Evolutionary conservation across 53 echinoderm and acorn worm species (phyloP), one percentile per base, ranked within the genome.

Genomic region (Temnopleurus reevesii): DNA sequence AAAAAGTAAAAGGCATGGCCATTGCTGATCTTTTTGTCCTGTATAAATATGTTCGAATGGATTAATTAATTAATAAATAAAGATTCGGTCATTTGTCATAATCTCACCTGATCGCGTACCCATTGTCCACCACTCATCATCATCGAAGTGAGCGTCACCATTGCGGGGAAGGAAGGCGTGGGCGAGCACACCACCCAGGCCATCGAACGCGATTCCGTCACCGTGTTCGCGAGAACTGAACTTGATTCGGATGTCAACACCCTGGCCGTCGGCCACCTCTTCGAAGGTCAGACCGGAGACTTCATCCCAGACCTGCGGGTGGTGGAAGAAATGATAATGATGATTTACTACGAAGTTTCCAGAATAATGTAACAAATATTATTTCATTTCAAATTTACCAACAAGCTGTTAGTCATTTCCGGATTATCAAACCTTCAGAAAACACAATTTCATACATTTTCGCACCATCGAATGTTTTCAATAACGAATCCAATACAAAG

Each of bases 61-160:
- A n/a, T n/a, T n/a, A n/a, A n/a, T n/a, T n/a, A n/a, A n/a, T n/a
- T n/a, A n/a, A 51, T 15, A 51, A 51, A 51, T 15, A 51, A 51
- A 51, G 9, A 51, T 10, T 10, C 9, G 15, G 53, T 10, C 53
- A 51, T 15, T 10, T 51, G 53, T 51, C 19, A 24, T 19, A 6
- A 9, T 71, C 19, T 29, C 90, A 93, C 93, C 93, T 13, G 33
- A 25, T 19, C 27, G 76, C 23, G 92, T 91, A 54, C 90, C 86
- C 5, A 77, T 83, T 0, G 93, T 94, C 91, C 92, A 94, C 4
- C 23, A 57, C 57, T 94, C 94, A 1, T 81, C 86, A 9, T 59
- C 92, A 63, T 94, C 94, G 43, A 94, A 94, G 25, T 94, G 94
- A 9, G 92, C 87, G 35, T 92, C 85, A 5, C 94, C 89, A 12